Evolutionary conservation across 2,888 invertebrate genomes (phyloP).

Genomic region (Epirrita christyi): DNA sequence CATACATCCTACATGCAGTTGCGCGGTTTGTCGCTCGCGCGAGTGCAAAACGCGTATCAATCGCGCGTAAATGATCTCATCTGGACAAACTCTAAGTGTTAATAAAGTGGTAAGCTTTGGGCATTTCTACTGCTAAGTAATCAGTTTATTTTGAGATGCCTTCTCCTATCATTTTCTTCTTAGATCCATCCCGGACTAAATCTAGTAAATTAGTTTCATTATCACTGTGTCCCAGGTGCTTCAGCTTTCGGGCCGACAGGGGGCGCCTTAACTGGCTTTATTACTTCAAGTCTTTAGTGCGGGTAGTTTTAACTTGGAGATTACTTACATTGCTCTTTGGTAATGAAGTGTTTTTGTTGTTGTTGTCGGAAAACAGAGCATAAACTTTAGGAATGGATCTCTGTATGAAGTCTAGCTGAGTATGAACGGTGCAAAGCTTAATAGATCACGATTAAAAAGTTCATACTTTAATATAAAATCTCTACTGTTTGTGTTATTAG

Average conservation of each 20-base stretch:
- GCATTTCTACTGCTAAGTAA: too few relatives aligned
- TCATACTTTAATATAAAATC: too few relatives aligned
- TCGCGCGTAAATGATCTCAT: too few relatives aligned
- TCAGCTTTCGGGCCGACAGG: slow-evolving; percentile 45
- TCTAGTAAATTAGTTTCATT: slow-evolving; percentile 66
- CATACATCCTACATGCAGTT: too few relatives aligned
- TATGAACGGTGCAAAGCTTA: background rate
- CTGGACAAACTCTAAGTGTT: too few relatives aligned
- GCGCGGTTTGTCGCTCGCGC: too few relatives aligned
- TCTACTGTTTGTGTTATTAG: too few relatives aligned
- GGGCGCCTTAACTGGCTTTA: slow-evolving; percentile 52
- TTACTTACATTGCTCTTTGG: slow-evolving; percentile 46
- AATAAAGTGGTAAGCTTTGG: too few relatives aligned
- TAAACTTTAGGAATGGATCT: background rate
- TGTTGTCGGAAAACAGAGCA: slow-evolving; percentile 2
- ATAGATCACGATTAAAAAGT: too few relatives aligned
- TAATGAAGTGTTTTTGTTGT: slow-evolving; percentile 37
- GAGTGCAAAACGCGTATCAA: too few relatives aligned
- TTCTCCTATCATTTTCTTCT: slow-evolving; percentile 33
- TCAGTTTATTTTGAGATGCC: slow-evolving; percentile 15
- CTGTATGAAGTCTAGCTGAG: background rate
- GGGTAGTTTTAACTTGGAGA: slow-evolving; percentile 48
- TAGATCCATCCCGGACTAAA: slow-evolving; percentile 40
- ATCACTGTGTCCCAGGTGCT: slow-evolving; percentile 60
- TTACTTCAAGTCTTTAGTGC: slow-evolving; percentile 58